Base-by-base conservation (phyloP, 2,113 vertebrate genomes). In the Herpetotheres cachinnans region DNA sequence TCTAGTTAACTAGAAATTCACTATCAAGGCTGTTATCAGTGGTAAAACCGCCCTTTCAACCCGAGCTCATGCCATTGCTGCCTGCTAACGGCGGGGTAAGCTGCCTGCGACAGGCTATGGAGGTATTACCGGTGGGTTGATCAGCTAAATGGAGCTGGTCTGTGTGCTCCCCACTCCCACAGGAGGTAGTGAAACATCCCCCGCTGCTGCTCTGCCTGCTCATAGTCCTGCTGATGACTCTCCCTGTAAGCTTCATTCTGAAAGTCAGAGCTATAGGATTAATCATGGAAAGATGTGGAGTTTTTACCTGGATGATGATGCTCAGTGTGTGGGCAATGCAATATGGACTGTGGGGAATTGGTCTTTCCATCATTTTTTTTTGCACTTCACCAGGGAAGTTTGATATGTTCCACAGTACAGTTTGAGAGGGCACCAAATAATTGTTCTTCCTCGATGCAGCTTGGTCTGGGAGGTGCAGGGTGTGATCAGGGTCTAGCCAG, bases 101-200 rank as follows among this genome's bases (percentile, higher is more conserved):
- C 6, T 66, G 38, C 30, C 25, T 44, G 18, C 4, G 10, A 4
- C 18, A 25, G 50, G 12, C 14, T 61, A 2, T 11, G 15, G 46
- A 29, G 49, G 3, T 25, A 2, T 30, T 15, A 36, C 50, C 2
- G 1, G 54, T 55, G 61, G 52, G 47, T 36, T 0, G 0, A 26
- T 10, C 32, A 32, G 21, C 15, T 13, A 21, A 30, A 46, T 0
- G 7, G 55, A 25, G 29, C 25, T 38, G 44, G 7, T 65, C 82
- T 71, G 13, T 0, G 0, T 6, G 9, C 5, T 71, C 17, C 38
- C 11, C 5, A 2, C n/a, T 82, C 47, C 61, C 52, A 36, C 38
- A 54, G 76, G 29, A 67, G 21, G 38, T 9, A 55, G 13, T 0
- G 5, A 18, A 82, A 22, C 17, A 56, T 38, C 47, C 84, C 55